A percentile compares a stretch with the other conserved stretches of the same genome.
These are phyloP conservation scores for Pseudochromis fuscus DNA, from an alignment of 2,797 vertebrate species.

Conservation along the genomic window DNA sequence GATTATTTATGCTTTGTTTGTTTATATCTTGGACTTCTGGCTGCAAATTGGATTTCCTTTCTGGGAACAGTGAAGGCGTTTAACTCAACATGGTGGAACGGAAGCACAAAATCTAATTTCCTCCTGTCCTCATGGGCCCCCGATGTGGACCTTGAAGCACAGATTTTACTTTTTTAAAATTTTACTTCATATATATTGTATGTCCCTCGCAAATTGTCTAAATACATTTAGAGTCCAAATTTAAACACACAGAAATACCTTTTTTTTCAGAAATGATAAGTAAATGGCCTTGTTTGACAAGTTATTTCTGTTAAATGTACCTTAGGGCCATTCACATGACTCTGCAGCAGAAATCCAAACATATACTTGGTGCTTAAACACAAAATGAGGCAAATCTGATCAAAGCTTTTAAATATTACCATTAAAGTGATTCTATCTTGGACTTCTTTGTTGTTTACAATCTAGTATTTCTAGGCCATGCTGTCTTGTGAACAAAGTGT, in stretches of 20 bases:
- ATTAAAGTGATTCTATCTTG: background rate
- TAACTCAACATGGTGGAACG: slow-evolving; percentile 12
- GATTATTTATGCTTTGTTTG: slow-evolving; percentile 40
- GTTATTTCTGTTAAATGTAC: slow-evolving; percentile 7
- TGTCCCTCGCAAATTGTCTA: background rate
- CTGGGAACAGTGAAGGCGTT: slow-evolving; percentile 34
- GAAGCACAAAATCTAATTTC: slow-evolving; percentile 47
- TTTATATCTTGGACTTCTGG: slow-evolving; percentile 25
- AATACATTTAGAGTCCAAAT: background rate
- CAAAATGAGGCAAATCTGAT: background rate
- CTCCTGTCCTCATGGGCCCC: background rate
- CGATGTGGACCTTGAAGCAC: slow-evolving; percentile 21
- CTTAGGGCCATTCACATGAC: slow-evolving; percentile 7
- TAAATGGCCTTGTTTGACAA: background rate
- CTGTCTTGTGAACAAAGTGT: slow-evolving; percentile 48
- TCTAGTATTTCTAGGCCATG: slow-evolving; percentile 16
- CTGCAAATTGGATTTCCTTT: slow-evolving; percentile 47
- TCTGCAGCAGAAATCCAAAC: background rate
- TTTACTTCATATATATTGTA: slow-evolving; percentile 8
- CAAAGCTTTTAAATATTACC: background rate
- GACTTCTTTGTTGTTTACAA: slow-evolving; percentile 20
- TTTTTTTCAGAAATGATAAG: slow-evolving; percentile 1
- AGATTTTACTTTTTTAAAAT: slow-evolving; percentile 16
- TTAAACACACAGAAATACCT: background rate
- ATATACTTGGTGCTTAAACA: slow-evolving; percentile 22